Percentiles rank a stretch among this genome's conserved stretches.
Evolutionary conservation across 2,888 invertebrate species (phyloP).

Genomic region (Perdita meconis): DNA sequence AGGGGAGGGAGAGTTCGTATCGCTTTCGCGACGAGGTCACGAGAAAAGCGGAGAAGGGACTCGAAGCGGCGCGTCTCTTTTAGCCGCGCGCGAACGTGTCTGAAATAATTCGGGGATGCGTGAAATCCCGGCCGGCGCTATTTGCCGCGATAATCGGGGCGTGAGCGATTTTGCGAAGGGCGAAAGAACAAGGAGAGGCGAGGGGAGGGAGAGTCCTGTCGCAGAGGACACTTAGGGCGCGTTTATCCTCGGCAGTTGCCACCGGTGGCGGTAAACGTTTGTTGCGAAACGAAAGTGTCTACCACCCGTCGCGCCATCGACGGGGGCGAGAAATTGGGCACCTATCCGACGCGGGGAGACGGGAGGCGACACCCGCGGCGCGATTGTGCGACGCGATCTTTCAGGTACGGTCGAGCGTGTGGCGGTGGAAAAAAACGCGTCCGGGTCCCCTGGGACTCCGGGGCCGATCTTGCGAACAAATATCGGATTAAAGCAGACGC

Average conservation of each 20-base stretch:
- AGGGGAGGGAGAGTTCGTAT: slow-evolving; percentile 5
- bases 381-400: slow-evolving; percentile 71
- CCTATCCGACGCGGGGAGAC: slow-evolving; percentile 72
- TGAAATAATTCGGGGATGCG: slow-evolving; percentile 80
- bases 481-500: slow-evolving; percentile 48
- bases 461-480: slow-evolving; percentile 12
- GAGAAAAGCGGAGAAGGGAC: slow-evolving; percentile 11
- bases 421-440: slow-evolving; percentile 2
- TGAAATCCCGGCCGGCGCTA: slow-evolving; percentile 82
- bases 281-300: slow-evolving; percentile 60
- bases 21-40: slow-evolving; percentile 29
- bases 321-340: slow-evolving; percentile 83
- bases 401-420: slow-evolving; percentile 66
- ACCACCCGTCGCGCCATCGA: slow-evolving; percentile 70
- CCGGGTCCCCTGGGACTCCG: background rate
- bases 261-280: slow-evolving; percentile 54
- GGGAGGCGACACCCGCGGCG: slow-evolving; percentile 75
- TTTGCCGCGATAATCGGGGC: slow-evolving; percentile 68
- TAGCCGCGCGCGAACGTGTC: slow-evolving; percentile 35
- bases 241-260: slow-evolving; percentile 57
- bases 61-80: slow-evolving; percentile 28
- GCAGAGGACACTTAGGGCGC: slow-evolving; percentile 60
- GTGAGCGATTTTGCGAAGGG: slow-evolving; percentile 58
- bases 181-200: slow-evolving; percentile 14
- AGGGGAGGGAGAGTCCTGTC: slow-evolving; percentile 39